These are phyloP conservation scores for Forbesichthys papilliferus DNA, from an alignment of 2,113 vertebrate species.

Conservation along the genomic window DNA sequence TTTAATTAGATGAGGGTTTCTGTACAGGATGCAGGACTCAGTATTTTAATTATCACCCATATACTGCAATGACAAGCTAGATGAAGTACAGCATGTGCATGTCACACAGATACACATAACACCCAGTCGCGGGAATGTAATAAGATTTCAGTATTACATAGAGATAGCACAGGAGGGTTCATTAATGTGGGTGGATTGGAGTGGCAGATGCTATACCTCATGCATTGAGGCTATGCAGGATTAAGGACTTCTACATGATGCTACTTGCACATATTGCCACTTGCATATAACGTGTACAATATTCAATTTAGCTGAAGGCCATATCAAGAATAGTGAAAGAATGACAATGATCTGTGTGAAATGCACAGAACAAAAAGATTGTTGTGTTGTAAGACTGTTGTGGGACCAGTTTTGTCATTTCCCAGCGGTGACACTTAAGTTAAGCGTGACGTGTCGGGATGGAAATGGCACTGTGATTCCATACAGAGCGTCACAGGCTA, in stretches of 20 bases:
- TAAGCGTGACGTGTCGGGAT: constrained; percentile 52
- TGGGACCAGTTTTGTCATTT: constrained; percentile 61
- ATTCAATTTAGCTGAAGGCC: constrained; percentile 30
- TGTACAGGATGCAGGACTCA: too few species aligned
- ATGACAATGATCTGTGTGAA: constrained; percentile 51
- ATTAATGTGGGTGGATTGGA: constrained; percentile 49
- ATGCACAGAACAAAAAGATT: constrained; percentile 58
- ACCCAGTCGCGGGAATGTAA: neutral
- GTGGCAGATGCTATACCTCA: constrained; percentile 49
- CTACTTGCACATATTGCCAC: constrained; percentile 25
- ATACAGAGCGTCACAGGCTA: constrained; percentile 35
- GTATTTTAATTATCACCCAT: too few species aligned
- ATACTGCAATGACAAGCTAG: too few species aligned
- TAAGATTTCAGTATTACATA: constrained; percentile 43
- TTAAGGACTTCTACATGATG: constrained; percentile 52
- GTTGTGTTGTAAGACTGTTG: constrained; percentile 10
- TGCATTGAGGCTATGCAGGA: constrained; percentile 44
- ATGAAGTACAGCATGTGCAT: too few species aligned
- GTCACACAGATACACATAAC: too few species aligned
- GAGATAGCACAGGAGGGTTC: constrained; percentile 36
- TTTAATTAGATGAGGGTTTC: too few species aligned
- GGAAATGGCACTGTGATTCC: constrained; percentile 48
- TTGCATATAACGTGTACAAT: too few species aligned
- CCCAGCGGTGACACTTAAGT: constrained; percentile 47
- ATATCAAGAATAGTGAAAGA: constrained; percentile 46